Percentiles rank a stretch among this genome's conserved stretches.
phyloP scores from a whole-genome alignment of 2,113 vertebrate genomes.

The Istiophorus platypterus region DNA sequence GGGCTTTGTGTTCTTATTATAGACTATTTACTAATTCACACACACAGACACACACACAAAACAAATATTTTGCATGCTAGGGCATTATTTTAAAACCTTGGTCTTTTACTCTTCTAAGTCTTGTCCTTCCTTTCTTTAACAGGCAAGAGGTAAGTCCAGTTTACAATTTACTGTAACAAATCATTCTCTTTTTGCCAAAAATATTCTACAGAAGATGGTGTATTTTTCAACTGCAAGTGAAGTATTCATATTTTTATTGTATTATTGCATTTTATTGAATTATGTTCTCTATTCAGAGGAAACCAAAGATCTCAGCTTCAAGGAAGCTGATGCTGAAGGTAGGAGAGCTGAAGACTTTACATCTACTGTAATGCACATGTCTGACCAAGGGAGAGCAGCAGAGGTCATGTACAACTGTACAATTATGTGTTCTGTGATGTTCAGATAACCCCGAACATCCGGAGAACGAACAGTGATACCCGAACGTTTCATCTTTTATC shows the following conservation, averaged over 20 bases:
- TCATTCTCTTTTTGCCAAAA: not conserved
- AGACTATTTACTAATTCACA: slow-evolving; percentile 28
- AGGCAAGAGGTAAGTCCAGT: slow-evolving; percentile 78
- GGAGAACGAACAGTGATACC: not conserved
- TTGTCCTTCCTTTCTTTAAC: slow-evolving; percentile 33
- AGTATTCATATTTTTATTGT: not conserved
- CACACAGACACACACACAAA: slow-evolving; percentile 15
- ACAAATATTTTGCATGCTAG: not conserved
- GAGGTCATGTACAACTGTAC: not conserved
- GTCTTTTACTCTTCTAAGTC: not conserved
- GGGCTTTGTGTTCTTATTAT: slow-evolving; percentile 51
- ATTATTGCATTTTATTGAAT: slow-evolving; percentile 13
- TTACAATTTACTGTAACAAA: not conserved
- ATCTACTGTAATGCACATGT: not conserved
- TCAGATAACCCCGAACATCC: not conserved
- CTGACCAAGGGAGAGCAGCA: slow-evolving; percentile 57
- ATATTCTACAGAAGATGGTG: not conserved
- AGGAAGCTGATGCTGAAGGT: slow-evolving; percentile 94
- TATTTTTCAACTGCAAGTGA: not conserved
- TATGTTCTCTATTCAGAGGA: slow-evolving; percentile 78
- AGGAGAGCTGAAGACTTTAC: slow-evolving; percentile 27
- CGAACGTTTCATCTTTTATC: not conserved
- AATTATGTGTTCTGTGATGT: not conserved
- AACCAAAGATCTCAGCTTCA: slow-evolving; percentile 95
- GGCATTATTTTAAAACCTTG: not conserved